Evolutionary conservation across 2,797 vertebrate species (phyloP).

Genomic region (Acanthornis magna): DNA sequence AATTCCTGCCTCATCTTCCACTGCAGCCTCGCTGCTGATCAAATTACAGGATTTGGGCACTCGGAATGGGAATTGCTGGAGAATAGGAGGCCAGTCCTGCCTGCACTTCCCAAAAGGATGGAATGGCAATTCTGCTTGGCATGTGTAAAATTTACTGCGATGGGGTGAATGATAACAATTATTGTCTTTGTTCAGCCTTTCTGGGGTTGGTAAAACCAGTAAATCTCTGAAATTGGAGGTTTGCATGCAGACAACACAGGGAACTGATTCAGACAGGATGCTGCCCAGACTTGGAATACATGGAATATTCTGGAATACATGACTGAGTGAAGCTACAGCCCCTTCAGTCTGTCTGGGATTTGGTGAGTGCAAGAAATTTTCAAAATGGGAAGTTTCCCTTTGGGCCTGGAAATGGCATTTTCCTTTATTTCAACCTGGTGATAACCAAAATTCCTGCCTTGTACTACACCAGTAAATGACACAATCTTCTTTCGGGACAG

Average conservation of each 20-base stretch:
- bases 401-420: not conserved
- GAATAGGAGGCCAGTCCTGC: not conserved
- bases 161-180: fast-evolving
- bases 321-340: not conserved
- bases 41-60: not conserved
- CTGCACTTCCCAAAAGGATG: not conserved
- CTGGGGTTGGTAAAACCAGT: not conserved
- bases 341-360: not conserved
- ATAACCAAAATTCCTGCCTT: not conserved
- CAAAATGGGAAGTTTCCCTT: not conserved
- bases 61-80: not conserved
- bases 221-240: not conserved
- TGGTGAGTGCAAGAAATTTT: not conserved
- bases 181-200: not conserved
- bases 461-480: not conserved
- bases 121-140: not conserved
- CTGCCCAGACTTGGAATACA: not conserved
- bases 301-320: fast-evolving
- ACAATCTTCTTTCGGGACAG: not conserved
- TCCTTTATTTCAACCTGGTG: not conserved
- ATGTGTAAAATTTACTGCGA: not conserved
- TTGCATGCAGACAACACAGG: too few relatives aligned
- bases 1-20: not conserved
- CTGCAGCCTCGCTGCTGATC: not conserved
- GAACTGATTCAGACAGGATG: not conserved